Evolutionary conservation across 2,888 invertebrate species (phyloP).

Genomic region (Antheraea assamensis): DNA sequence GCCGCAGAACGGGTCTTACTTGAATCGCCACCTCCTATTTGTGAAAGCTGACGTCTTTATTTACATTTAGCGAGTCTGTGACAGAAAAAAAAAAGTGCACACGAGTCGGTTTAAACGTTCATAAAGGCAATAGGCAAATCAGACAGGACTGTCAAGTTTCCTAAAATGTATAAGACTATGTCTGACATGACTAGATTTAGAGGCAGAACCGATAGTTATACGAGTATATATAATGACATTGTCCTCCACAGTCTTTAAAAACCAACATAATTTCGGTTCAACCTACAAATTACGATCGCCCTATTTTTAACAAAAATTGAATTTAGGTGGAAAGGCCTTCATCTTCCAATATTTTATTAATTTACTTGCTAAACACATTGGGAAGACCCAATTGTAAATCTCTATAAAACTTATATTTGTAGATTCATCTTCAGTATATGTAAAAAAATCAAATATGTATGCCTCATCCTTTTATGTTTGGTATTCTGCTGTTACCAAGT

Average conservation of each 20-base stretch:
- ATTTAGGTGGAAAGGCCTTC: not conserved
- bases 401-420: too few relatives aligned
- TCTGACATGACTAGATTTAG: not conserved
- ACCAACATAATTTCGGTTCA: not conserved
- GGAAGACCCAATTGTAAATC: not conserved
- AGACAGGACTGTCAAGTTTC: slow-evolving; percentile 1
- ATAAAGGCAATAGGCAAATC: not conserved
- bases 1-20: slow-evolving; percentile 64
- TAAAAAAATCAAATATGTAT: not conserved
- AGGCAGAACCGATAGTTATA: not conserved
- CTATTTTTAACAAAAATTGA: not conserved
- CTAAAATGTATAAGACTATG: not conserved
- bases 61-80: slow-evolving; percentile 17
- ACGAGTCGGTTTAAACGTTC: not conserved
- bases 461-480: not conserved
- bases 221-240: not conserved
- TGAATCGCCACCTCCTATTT: slow-evolving; percentile 49
- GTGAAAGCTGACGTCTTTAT: slow-evolving; percentile 52
- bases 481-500: not conserved
- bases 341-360: not conserved
- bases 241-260: not conserved
- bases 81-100: slow-evolving; percentile 14
- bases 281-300: not conserved
- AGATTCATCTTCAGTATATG: too few relatives aligned
- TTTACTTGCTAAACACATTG: not conserved